Evolutionary conservation across 2,113 vertebrate genomes (phyloP).

Genomic region (Apistogramma diplotaenia): DNA sequence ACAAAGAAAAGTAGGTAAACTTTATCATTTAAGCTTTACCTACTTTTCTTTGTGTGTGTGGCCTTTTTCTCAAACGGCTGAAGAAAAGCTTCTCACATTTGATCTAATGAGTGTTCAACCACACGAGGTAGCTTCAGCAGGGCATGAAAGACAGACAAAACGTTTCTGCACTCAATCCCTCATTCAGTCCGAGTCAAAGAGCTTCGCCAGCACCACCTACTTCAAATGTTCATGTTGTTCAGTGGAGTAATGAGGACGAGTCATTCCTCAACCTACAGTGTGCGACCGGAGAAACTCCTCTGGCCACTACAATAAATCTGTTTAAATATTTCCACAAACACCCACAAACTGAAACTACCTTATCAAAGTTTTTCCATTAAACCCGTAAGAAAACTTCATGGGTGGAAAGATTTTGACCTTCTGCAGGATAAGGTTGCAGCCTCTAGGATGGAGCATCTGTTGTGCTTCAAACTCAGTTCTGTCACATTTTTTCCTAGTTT

Average conservation of each 20-base stretch:
- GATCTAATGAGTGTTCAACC: no score
- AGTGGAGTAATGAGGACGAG: background rate
- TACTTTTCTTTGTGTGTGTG: no score
- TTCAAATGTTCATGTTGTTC: background rate
- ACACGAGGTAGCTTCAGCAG: background rate
- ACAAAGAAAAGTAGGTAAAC: no score
- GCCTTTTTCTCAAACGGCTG: no score
- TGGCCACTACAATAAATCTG: background rate
- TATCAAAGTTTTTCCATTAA: no score
- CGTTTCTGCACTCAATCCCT: background rate
- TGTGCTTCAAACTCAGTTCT: background rate
- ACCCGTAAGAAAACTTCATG: no score
- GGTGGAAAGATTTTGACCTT: no score
- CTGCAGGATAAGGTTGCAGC: background rate
- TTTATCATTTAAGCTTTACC: no score
- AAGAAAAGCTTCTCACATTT: background rate
- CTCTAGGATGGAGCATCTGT: fast-evolving
- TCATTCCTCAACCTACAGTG: background rate
- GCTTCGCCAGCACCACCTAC: background rate
- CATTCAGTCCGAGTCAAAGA: background rate
- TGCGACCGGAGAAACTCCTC: background rate
- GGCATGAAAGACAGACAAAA: no score
- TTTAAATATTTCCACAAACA: background rate
- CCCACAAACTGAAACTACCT: no score
- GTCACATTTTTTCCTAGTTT: no score